A percentile compares a stretch with the other conserved stretches of the same genome.
These are phyloP conservation scores for Merops nubicus DNA, from an alignment of 2,113 vertebrate species.

Conservation along the genomic window DNA sequence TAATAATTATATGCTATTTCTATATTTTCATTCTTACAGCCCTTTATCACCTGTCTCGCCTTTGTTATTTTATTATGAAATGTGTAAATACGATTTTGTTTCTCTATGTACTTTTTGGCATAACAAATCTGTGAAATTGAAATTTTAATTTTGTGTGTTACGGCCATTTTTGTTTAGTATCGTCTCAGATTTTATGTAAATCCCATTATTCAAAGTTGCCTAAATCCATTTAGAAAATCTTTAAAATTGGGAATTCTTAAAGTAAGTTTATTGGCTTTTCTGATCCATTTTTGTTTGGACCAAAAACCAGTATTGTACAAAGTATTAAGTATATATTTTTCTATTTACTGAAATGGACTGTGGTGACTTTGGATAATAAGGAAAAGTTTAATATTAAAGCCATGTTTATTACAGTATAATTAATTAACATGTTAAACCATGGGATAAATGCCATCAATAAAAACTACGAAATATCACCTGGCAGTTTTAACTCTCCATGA, in stretches of 20 bases:
- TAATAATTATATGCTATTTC: constrained; percentile 87
- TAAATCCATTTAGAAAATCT: constrained; percentile 99
- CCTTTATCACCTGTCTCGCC: constrained; percentile 79
- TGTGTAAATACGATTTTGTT: constrained; percentile 93
- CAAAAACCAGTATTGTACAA: constrained; percentile 99
- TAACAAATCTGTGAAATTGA: constrained; percentile 97
- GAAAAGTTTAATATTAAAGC: constrained; percentile 99
- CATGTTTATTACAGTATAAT: constrained; percentile 99
- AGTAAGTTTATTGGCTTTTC: constrained; percentile 99
- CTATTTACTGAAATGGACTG: constrained; percentile 99
- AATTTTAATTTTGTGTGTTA: constrained; percentile 93
- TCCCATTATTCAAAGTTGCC: constrained; percentile 99
- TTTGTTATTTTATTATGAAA: constrained; percentile 92
- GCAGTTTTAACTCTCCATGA: constrained; percentile 33
- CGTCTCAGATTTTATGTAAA: constrained; percentile 99
- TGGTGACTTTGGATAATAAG: constrained; percentile 99
- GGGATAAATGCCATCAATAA: constrained; percentile 99
- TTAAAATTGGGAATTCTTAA: constrained; percentile 99
- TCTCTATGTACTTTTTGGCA: constrained; percentile 84
- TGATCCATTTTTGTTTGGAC: constrained; percentile 99
- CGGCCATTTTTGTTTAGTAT: constrained; percentile 89
- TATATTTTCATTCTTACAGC: constrained; percentile 81
- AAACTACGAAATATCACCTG: constrained; percentile 83
- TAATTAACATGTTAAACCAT: constrained; percentile 99
- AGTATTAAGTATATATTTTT: constrained; percentile 99